Evolutionary conservation across 2,113 vertebrate genomes (phyloP), one percentile per base, ranked within the genome.

Genomic region (Saccopteryx leptura): DNA sequence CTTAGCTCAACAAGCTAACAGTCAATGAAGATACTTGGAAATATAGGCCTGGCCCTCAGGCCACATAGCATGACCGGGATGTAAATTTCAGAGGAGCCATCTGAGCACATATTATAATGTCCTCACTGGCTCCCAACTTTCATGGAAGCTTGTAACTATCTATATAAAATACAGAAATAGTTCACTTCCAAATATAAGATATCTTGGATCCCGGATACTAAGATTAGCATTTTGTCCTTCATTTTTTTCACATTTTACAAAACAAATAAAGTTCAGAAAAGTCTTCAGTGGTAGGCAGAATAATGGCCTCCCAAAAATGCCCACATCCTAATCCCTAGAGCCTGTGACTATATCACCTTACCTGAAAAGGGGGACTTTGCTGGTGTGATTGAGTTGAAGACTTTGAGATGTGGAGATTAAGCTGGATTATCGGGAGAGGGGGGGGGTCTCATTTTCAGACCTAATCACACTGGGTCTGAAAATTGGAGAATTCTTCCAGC

Each of bases 381-480:
- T 19, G 15, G 26, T 60, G 2, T 71, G 23, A 61, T 1, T 39
- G 46, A 54, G 13, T 24, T 56, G 69, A 28, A 23, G 61, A 15
- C 60, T 14, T 46, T 4, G 63, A 65, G 28, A 39, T 85, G 56
- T 5, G 24, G 11, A 69, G 19, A 10, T 0, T 28, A 14, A 17
- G 28, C 39, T 48, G 50, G 2, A 50, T 89, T 50, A 24, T 11
- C 26, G 39, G 39, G 39, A 39, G 3, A 31, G 5, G 3, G 31
- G 5, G 52, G 13, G 9, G 2, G 15, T 5, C 12, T 5, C 15
- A 19, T 7, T n/a, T n/a, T n/a, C n/a, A n/a, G n/a, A n/a, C n/a
- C 13, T n/a, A 50, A 68, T 72, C 50, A 48, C 21, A 7, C 5
- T 8, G 13, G 1, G 10, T 48, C 75, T 50, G 56, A 54, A 33